phyloP scores from a whole-genome alignment of 35 echinoderm and acorn worm genomes.

The Hemicentrotus pulcherrimus region DNA sequence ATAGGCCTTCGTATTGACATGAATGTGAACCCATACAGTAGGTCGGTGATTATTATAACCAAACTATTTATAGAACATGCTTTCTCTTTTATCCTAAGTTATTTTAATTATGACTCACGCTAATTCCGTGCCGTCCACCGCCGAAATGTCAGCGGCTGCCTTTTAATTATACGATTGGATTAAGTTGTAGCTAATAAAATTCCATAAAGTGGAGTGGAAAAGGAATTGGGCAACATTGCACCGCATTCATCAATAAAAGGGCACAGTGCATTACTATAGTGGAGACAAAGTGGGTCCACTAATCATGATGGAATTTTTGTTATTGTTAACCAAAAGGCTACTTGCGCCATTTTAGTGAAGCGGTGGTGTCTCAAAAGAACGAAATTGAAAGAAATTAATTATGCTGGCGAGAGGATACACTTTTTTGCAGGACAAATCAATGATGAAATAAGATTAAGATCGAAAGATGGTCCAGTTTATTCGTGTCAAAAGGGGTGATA shows the following conservation, averaged over 20 bases:
- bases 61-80: neutral
- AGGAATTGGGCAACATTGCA: neutral
- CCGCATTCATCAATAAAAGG: neutral
- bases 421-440: neutral
- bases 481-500: neutral
- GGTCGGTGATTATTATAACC: neutral
- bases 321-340: neutral
- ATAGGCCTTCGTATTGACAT: neutral
- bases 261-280: neutral
- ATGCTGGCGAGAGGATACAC: neutral
- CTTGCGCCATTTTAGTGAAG: neutral
- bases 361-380: neutral
- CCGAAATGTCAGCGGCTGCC: neutral
- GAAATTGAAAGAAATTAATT: neutral
- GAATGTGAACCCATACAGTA: neutral
- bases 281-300: neutral
- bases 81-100: neutral
- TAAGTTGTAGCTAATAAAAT: neutral
- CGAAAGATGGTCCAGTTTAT: neutral
- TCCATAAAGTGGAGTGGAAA: neutral
- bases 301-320: constrained; percentile 17
- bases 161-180: constrained; percentile 36
- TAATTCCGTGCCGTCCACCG: neutral
- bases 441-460: neutral
- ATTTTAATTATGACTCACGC: neutral